Percentiles rank a stretch among this genome's conserved stretches.
Conservation (phyloP, 2,888 invertebrate species). For the Chloroclysta siterata region DNA sequence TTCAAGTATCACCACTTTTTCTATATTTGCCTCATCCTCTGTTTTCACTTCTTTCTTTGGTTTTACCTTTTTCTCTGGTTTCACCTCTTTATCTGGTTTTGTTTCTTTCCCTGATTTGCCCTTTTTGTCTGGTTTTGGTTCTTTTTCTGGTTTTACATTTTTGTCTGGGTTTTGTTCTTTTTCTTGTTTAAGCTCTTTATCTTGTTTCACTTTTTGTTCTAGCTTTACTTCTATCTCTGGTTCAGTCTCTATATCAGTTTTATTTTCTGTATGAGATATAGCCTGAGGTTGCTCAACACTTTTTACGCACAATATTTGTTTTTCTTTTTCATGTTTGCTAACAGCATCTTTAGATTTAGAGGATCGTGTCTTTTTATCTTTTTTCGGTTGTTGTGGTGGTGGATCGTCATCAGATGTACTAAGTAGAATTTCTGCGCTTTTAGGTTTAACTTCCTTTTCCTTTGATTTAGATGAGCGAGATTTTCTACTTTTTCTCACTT, state of each 20-base stretch:
- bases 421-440: conserved; percentile 43
- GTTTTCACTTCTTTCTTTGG: background rate
- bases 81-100: background rate
- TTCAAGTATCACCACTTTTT: background rate
- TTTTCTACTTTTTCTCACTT: conserved; percentile 56
- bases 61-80: conserved; percentile 2
- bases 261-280: background rate
- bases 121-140: background rate
- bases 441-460: conserved; percentile 66
- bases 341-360: conserved; percentile 61
- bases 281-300: conserved; percentile 3
- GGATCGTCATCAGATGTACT: conserved; percentile 63
- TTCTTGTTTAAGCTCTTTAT: background rate
- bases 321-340: conserved; percentile 39
- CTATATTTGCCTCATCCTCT: background rate
- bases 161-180: background rate
- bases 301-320: conserved; percentile 14
- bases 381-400: conserved; percentile 58
- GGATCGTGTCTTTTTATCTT: conserved; percentile 68
- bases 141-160: background rate
- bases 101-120: background rate
- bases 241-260: conserved; percentile 1
- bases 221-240: background rate
- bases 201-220: conserved; percentile 4
- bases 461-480: conserved; percentile 71